Evolutionary conservation across 2,113 vertebrate genomes (phyloP).

Genomic region (Aleadryas rufinucha): DNA sequence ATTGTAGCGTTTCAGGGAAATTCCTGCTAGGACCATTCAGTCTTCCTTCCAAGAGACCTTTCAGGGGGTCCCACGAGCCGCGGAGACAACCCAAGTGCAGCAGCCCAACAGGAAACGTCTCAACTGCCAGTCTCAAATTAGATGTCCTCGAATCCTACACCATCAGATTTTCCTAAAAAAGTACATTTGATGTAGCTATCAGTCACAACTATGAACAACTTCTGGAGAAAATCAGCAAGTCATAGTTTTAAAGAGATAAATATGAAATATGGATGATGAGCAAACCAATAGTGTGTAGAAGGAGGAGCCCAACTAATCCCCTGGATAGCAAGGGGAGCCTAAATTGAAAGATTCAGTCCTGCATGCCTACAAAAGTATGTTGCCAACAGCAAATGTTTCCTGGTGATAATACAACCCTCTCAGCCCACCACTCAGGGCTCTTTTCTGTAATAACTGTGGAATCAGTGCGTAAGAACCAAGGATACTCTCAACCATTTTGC

Average conservation of each 20-base stretch:
- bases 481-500: background rate
- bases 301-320: background rate
- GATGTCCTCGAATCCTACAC: background rate
- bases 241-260: background rate
- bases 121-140: background rate
- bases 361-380: background rate
- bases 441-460: background rate
- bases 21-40: background rate
- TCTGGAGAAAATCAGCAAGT: background rate
- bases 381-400: background rate
- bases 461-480: background rate
- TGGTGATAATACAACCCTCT: background rate
- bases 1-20: background rate
- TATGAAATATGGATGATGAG: background rate
- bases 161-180: background rate
- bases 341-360: background rate
- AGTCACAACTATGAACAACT: background rate
- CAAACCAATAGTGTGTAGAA: background rate
- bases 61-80: background rate
- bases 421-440: background rate
- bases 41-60: background rate
- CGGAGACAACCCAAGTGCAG: fast-evolving
- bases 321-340: background rate
- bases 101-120: background rate
- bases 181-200: background rate